Conservation (phyloP, 2,888 invertebrate species). For the Netelia inedita region DNA sequence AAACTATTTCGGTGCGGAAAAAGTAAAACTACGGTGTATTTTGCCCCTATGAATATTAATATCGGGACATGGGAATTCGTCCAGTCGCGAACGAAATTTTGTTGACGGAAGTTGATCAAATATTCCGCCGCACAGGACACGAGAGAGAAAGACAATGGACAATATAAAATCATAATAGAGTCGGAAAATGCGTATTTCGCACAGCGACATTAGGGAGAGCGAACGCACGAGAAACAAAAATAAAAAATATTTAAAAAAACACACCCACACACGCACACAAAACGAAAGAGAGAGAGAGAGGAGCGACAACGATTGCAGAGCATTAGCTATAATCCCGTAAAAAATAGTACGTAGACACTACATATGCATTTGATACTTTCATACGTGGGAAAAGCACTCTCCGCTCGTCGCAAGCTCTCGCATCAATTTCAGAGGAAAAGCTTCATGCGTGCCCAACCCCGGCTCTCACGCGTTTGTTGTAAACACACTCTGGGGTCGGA, state of each 20-base stretch:
- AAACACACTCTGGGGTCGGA: conserved; percentile 28
- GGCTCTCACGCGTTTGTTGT: conserved; percentile 10
- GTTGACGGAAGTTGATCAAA: conserved; percentile 53
- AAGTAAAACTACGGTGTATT: conserved; percentile 25
- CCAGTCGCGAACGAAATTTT: conserved; percentile 45
- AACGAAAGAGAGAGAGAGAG: conserved; percentile 13
- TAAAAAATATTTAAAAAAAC: conserved; percentile 24
- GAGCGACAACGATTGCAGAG: conserved; percentile 29
- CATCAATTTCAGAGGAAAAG: conserved; percentile 36
- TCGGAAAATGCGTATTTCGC: conserved; percentile 34
- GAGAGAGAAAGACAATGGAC: conserved; percentile 4
- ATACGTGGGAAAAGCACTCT: conserved; percentile 2
- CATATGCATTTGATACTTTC: background rate
- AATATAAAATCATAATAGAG: conserved; percentile 45
- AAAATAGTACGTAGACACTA: background rate
- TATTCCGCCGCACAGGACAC: conserved; percentile 49
- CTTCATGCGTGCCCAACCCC: conserved; percentile 3
- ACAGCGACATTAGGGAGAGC: conserved; percentile 49
- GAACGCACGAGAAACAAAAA: conserved; percentile 21
- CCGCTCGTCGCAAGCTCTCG: background rate
- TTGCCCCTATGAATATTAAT: conserved; percentile 48
- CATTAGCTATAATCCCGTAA: conserved; percentile 63
- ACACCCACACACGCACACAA: no score
- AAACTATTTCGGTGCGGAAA: conserved; percentile 18
- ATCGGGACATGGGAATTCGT: conserved; percentile 33